Evolutionary conservation across 1,140 invertebrate genomes (phyloP), one percentile per base, ranked within the genome.

Genomic region (Drosophila paulistorum): DNA sequence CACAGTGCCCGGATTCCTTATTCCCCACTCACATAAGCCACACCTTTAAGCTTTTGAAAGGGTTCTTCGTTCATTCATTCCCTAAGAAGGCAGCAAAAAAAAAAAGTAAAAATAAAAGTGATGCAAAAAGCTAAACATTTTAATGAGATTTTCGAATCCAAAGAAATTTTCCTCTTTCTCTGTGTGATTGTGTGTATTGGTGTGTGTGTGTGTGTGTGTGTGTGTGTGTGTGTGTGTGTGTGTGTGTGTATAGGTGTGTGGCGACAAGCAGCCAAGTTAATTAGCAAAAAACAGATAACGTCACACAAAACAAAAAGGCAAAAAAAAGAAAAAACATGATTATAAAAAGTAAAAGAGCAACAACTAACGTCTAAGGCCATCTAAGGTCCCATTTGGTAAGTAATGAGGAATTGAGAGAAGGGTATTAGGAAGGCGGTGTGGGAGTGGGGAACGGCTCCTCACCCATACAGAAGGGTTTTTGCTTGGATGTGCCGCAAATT

Each of bases 251-350:
- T 57, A 65, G 59, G 39, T 48, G 74, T 69, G 64, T 65, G 69
- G 81, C 57, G 79, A 78, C 67, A 85, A 69, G 74, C 81, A 84
- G 78, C 82, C 81, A 86, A 85, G 82, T 86, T 85, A 85, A 85
- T 85, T 85, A 85, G 82, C 82, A 85, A 85, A 86, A 85, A 85
- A 78, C 81, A 85, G 82, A 85, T 85, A 85, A 71, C 81, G 82
- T 86, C 81, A 72, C 82, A 85, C 70, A 85, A 85, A 77, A 73
- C 35, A 57, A 37, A 58, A 17, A 58, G 11, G 11, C 51, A 60
- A 68, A 72, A 68, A 72, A 68, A 23, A 57, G 14, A 37, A 58
- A 58, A 17, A 17, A 17, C 17, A 9, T 11, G 2, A 23, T 39
- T 13, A 59, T 11, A 17, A 33, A 59, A 59, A 59, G 35, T 37